Base-by-base conservation (phyloP, 2,888 invertebrate species). In the Rambutsinella grinnellia region DNA sequence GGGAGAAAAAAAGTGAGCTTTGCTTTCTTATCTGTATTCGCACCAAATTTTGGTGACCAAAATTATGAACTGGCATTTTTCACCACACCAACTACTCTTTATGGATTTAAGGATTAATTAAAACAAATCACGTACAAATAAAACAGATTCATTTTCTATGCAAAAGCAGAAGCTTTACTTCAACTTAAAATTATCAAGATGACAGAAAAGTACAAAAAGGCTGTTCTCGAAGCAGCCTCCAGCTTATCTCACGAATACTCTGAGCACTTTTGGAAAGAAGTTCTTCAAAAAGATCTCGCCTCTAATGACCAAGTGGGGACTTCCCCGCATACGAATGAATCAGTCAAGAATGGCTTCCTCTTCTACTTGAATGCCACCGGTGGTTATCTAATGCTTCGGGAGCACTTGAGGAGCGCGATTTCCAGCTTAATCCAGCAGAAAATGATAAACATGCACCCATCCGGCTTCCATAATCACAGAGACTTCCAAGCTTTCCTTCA, bases 281-380 rank as follows among this genome's bases (percentile, higher is more conserved):
- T 77, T 3, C 57, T 77, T 24, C 71, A 71, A 51, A 61, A 67
- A 23, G 66, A 62, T 1, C 49, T 54, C 21, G 17, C 8, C 21
- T 15, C 15, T 3, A 19, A 56, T 0, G 65, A 71, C 3, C 57
- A 71, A 27, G 24, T 44, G 2, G 3, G 15, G 3, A 36, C 66
- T 3, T 44, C 49, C 23, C 62, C 78, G 19, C 51, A 71, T 2
- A 70, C 80, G 2, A 71, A 77, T 8, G 81, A 82, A 47, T 51
- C 78, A 2, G 24, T 81, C 15, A 81, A 81, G 47, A 80, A 80
- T 60, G 79, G 80, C 17, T 83, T 83, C 46, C 67, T 83, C 15
- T 79, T 77, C 27, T 79, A 81, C 28, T 47, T 83, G 53, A 83
- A 81, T 63, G 79, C 81, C 10, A 76, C 71, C 10, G 83, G 81